Conservation (phyloP, 2,888 invertebrate genomes). For the Heteromurus nitidus region DNA sequence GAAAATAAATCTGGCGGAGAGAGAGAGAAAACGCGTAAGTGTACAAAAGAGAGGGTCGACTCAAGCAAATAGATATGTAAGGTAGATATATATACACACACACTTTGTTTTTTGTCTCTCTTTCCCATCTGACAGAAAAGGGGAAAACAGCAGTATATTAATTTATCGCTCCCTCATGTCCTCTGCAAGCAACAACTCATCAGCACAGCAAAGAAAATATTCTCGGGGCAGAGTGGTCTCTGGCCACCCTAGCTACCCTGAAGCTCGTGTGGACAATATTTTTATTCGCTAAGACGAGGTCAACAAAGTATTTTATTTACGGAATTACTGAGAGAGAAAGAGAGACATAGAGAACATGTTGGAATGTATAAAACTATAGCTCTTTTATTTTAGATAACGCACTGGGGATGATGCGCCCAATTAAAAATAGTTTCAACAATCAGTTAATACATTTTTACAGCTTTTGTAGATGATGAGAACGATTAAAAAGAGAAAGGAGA, state of each 20-base stretch:
- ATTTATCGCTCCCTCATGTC: conserved; percentile 70
- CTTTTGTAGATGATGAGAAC: conserved; percentile 31
- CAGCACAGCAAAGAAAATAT: conserved; percentile 18
- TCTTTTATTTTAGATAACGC: no score
- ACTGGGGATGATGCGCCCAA: conserved; percentile 24
- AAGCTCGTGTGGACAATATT: no score
- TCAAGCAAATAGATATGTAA: conserved; percentile 50
- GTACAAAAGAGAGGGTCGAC: background rate
- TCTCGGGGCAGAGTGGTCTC: background rate
- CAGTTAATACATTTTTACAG: conserved; percentile 51
- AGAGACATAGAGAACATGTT: conserved; percentile 3
- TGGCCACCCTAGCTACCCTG: no score
- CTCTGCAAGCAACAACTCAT: conserved; percentile 64
- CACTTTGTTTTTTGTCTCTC: conserved; percentile 33
- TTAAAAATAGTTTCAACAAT: conserved; percentile 53
- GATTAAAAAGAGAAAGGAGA: no score
- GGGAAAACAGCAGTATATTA: conserved; percentile 63
- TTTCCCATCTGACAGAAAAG: conserved; percentile 57
- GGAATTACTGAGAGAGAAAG: no score
- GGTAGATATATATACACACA: no score
- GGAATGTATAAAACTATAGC: conserved; percentile 12
- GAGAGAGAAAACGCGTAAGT: background rate
- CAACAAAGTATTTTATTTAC: no score
- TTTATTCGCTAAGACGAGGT: no score
- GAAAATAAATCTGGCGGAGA: background rate